Evolutionary conservation across 2,113 vertebrate species (phyloP).

Genomic region (Cyprinodon tularosa): DNA sequence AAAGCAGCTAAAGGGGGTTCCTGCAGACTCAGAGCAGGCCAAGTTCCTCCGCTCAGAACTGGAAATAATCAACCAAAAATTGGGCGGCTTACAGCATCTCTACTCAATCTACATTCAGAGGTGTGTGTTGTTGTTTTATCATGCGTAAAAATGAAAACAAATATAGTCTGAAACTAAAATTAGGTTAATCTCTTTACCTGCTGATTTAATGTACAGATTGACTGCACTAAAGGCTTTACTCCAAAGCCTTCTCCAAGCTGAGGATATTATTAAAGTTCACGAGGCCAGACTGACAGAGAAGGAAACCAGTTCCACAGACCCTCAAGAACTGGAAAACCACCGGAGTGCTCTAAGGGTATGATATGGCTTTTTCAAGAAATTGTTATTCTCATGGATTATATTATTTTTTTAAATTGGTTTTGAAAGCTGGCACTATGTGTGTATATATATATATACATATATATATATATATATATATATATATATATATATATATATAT

Average conservation of each 20-base stretch:
- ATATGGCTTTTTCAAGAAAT: not conserved
- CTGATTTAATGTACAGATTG: constrained; percentile 76
- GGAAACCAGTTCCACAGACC: constrained; percentile 90
- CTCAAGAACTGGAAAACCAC: constrained; percentile 87
- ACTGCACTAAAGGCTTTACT: constrained; percentile 83
- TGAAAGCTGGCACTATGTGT: not conserved
- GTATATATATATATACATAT: too few species aligned
- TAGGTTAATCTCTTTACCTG: not conserved
- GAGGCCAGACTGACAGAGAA: constrained; percentile 95
- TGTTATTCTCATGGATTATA: too few species aligned
- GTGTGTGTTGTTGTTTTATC: constrained; percentile 63
- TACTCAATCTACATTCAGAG: constrained; percentile 88
- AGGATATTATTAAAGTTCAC: constrained; percentile 91
- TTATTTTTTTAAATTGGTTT: not conserved
- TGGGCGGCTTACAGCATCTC: constrained; percentile 88
- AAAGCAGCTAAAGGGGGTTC: constrained; percentile 70
- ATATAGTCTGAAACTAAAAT: not conserved
- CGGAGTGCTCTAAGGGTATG: constrained; percentile 87
- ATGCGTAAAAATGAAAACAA: not conserved
- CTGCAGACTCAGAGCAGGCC: constrained; percentile 71
- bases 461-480: too few species aligned
- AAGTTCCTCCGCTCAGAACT: constrained; percentile 84
- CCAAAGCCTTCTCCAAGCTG: constrained; percentile 84
- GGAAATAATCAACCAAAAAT: constrained; percentile 86
- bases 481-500: too few species aligned